A percentile compares a stretch with the other conserved stretches of the same genome.
phyloP scores from a whole-genome alignment of 1,140 invertebrate species.

The Tachypleus tridentatus region DNA sequence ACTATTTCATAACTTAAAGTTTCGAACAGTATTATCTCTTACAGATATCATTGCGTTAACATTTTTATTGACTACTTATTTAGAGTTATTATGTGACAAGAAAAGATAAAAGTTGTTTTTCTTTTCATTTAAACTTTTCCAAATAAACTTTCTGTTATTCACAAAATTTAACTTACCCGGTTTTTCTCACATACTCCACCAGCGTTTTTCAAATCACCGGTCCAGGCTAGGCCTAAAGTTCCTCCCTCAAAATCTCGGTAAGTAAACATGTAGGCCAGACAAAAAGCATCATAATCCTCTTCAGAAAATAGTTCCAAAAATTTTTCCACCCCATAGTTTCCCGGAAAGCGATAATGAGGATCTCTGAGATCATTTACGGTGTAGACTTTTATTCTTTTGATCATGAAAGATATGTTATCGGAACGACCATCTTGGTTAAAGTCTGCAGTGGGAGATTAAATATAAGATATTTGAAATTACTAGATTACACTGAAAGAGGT shows the following conservation, averaged over 20 bases:
- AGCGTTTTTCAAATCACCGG: constrained; percentile 86
- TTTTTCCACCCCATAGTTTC: constrained; percentile 88
- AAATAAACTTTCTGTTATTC: too few relatives aligned
- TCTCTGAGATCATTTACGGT: constrained; percentile 66
- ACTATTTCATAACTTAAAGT: too few relatives aligned
- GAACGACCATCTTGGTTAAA: constrained; percentile 82
- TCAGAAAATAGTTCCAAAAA: constrained; percentile 90
- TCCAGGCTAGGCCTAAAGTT: constrained; percentile 95
- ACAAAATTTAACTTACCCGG: constrained; percentile 46
- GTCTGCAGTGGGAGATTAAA: constrained; percentile 43
- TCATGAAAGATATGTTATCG: constrained; percentile 92
- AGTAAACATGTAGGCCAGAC: constrained; percentile 97
- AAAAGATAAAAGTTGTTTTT: too few relatives aligned
- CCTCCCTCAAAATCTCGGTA: constrained; percentile 98
- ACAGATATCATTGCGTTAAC: too few relatives aligned
- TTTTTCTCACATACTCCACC: constrained; percentile 90
- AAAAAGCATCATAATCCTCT: constrained; percentile 96
- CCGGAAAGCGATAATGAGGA: constrained; percentile 73
- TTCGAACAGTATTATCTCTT: too few relatives aligned
- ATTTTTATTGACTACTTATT: too few relatives aligned
- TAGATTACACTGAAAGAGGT: too few relatives aligned
- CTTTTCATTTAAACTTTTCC: too few relatives aligned
- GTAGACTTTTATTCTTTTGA: constrained; percentile 89
- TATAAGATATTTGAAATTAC: too few relatives aligned
- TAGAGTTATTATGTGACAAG: too few relatives aligned